Percentiles rank a stretch among this genome's conserved stretches.
These are phyloP conservation scores for Gallinago solitaria DNA, from an alignment of 2,797 vertebrate species.

Conservation along the genomic window DNA sequence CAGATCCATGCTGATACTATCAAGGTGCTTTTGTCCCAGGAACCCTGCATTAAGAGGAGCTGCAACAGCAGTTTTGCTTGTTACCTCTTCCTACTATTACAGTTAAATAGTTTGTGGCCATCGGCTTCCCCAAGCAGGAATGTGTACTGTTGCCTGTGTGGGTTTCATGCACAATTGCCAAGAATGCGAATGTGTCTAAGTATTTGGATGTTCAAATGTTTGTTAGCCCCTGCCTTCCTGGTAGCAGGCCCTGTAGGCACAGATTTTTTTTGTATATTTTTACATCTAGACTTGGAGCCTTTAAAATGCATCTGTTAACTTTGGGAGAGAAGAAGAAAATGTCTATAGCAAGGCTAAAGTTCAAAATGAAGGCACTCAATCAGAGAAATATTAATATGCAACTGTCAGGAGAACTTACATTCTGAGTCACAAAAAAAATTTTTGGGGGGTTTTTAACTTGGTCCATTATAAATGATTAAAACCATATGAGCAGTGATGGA, in stretches of 20 bases:
- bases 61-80: constrained; percentile 43
- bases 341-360: neutral
- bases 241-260: neutral
- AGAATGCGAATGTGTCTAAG: neutral
- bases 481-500: neutral
- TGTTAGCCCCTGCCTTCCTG: neutral
- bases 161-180: neutral
- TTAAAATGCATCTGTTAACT: neutral
- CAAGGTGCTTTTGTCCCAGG: constrained; percentile 61
- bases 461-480: constrained; percentile 21
- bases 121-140: neutral
- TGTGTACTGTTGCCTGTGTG: neutral
- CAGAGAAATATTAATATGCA: constrained; percentile 41
- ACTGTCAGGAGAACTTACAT: constrained; percentile 8
- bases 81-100: constrained; percentile 42
- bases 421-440: neutral
- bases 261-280: neutral
- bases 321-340: neutral
- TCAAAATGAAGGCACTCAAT: neutral
- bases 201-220: neutral
- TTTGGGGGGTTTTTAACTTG: neutral
- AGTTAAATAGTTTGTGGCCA: constrained; percentile 25
- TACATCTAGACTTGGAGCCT: neutral
- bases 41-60: constrained; percentile 39
- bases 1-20: constrained; percentile 47